These are phyloP conservation scores for Calephelis virginiensis DNA, from an alignment of 1,140 invertebrate genomes.

Conservation along the genomic window DNA sequence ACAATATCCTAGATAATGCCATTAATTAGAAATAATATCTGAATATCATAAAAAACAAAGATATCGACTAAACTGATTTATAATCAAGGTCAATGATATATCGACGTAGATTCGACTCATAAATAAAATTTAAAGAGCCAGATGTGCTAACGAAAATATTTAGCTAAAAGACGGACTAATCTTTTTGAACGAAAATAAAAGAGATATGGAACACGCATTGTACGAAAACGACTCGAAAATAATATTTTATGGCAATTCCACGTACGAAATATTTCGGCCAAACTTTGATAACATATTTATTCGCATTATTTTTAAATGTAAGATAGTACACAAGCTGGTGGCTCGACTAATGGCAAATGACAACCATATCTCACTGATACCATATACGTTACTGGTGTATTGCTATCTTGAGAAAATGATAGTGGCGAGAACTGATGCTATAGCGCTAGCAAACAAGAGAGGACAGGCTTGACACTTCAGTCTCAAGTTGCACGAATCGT, in stretches of 20 bases:
- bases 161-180: conserved; percentile 41
- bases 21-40: conserved; percentile 1
- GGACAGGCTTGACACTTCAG: too few relatives aligned
- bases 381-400: too few relatives aligned
- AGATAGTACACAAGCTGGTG: too few relatives aligned
- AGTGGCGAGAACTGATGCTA: too few relatives aligned
- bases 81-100: conserved; percentile 52
- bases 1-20: background rate
- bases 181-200: conserved; percentile 38
- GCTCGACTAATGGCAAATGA: too few relatives aligned
- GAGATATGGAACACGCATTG: conserved; percentile 25
- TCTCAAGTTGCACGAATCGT: too few relatives aligned
- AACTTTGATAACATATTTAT: conserved; percentile 17
- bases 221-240: conserved; percentile 26
- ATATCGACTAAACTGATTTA: conserved; percentile 51
- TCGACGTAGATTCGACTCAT: conserved; percentile 49
- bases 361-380: too few relatives aligned
- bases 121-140: conserved; percentile 62
- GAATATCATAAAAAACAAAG: conserved; percentile 30
- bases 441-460: too few relatives aligned
- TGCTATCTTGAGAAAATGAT: too few relatives aligned
- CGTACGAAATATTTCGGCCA: conserved; percentile 3
- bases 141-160: conserved; percentile 52
- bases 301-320: background rate
- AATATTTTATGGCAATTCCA: conserved; percentile 7